These are phyloP conservation scores for Paramuricea clavata DNA, from an alignment of 92 coral and sea anemone species.

Conservation along the genomic window DNA sequence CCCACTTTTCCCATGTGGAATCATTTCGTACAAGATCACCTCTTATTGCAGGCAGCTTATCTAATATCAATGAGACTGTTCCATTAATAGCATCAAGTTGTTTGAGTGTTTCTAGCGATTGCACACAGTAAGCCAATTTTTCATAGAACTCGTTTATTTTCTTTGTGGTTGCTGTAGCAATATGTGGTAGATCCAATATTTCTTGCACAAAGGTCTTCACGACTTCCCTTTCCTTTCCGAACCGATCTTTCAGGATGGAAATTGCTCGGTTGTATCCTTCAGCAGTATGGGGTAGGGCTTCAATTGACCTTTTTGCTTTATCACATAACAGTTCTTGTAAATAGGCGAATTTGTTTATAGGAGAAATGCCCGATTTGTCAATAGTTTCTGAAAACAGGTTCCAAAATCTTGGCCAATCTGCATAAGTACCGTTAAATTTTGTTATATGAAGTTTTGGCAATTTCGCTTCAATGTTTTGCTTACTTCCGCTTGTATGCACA, in stretches of 20 bases:
- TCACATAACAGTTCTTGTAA: conserved; percentile 2
- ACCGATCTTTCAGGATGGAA: conserved; percentile 20
- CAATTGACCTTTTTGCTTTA: neutral
- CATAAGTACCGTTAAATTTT: neutral
- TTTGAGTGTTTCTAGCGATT: conserved; percentile 57
- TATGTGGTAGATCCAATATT: conserved; percentile 39
- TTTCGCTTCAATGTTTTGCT: neutral
- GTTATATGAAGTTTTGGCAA: conserved; percentile 30
- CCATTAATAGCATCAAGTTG: conserved; percentile 41
- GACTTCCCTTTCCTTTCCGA: conserved; percentile 43
- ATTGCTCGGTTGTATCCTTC: conserved; percentile 58
- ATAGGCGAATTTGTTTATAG: conserved; percentile 1
- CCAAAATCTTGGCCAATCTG: neutral
- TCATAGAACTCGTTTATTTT: conserved; percentile 55
- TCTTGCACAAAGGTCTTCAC: conserved; percentile 26
- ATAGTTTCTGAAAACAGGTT: neutral
- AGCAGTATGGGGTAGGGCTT: conserved; percentile 34
- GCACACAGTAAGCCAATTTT: conserved; percentile 45
- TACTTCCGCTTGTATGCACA: neutral
- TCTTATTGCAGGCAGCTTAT: conserved; percentile 63
- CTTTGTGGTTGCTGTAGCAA: conserved; percentile 28
- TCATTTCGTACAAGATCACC: conserved; percentile 58
- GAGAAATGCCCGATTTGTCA: neutral
- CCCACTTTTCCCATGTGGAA: conserved; percentile 59
- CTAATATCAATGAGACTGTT: conserved; percentile 52